Percentiles rank a stretch among this genome's conserved stretches.
These are phyloP conservation scores for Lysandra bellargus DNA, from an alignment of 2,888 invertebrate genomes.

Conservation along the genomic window DNA sequence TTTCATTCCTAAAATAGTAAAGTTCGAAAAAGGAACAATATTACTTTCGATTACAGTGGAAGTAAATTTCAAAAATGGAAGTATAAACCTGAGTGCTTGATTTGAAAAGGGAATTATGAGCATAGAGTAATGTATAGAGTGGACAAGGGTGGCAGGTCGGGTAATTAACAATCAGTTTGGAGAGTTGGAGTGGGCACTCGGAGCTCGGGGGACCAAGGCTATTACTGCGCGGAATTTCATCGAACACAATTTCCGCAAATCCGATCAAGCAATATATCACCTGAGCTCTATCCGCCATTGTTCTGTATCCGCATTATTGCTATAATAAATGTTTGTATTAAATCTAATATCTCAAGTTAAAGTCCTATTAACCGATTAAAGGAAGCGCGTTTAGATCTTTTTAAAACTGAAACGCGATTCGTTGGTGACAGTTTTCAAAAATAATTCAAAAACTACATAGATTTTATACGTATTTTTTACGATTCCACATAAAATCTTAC, in stretches of 20 bases:
- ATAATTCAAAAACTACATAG: not conserved
- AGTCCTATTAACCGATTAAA: not conserved
- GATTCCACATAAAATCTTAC: not conserved
- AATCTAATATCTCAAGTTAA: not conserved
- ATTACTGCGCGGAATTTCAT: conserved; percentile 68
- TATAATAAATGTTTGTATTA: not conserved
- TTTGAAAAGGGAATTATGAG: not conserved
- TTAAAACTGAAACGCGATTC: not conserved
- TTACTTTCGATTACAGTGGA: not conserved
- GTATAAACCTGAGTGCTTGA: not conserved
- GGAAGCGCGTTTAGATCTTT: not conserved
- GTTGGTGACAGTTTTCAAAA: not conserved
- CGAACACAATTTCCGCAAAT: conserved; percentile 62
- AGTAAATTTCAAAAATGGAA: not conserved
- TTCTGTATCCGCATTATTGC: not conserved
- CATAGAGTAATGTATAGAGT: conserved; percentile 34
- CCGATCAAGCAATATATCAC: conserved; percentile 12
- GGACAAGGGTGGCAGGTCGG: conserved; percentile 45
- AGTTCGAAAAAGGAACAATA: conserved; percentile 13
- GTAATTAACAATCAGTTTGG: conserved; percentile 73
- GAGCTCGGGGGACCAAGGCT: conserved; percentile 73
- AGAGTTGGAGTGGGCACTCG: conserved; percentile 76
- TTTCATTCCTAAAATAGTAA: not conserved
- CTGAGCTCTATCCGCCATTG: conserved; percentile 12
- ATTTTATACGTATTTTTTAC: not conserved